Base-by-base conservation (phyloP, 2,797 vertebrate genomes). In the Steatocranus sp. region DNA sequence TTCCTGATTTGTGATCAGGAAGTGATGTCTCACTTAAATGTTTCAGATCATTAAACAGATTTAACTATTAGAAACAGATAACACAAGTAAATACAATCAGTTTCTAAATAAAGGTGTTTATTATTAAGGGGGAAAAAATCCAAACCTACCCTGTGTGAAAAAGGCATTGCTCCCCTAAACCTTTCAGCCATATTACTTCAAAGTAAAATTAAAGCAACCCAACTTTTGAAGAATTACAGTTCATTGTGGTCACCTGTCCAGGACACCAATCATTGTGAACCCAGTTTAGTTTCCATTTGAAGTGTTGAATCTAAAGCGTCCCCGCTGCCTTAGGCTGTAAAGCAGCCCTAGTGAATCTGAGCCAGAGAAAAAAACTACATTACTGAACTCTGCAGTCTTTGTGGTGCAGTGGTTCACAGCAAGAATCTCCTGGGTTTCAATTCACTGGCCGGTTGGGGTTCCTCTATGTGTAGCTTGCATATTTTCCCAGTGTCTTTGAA, bases 301-400 rank as follows among this genome's bases (percentile, higher is more conserved):
- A 61, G 56, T 36, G 32, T 10, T 36, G 10, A 61, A n/a, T 11
- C 18, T 61, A 36, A 61, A 36, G 0, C 30, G 18, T 61, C 30
- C 30, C 18, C 14, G 1, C 53, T 3, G 20, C 51, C 23, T 3
- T 14, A 23, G 6, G 50, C 50, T 53, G 11, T 25, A 14, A 53
- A 23, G 50, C 50, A 1, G 23, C 51, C 23, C 14, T 0, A 10
- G 25, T 56, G 54, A 32, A 58, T 18, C 27, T 58, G 27, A 32
- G 27, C 54, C 27, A 18, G 27, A 58, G 15, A 15, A 58, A 0
- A 32, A 18, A 10, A 18, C 15, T 0, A 32, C 15, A 32, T 58
- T 1, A 7, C 54, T 58, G 54, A 32, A 58, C 54, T 32, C 54
- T 56, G 54, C 54, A 56, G 27, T 32, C 54, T 32, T 56, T 56